Conservation (phyloP, 2,888 invertebrate species). For the Caenorhabditis sp. region DNA sequence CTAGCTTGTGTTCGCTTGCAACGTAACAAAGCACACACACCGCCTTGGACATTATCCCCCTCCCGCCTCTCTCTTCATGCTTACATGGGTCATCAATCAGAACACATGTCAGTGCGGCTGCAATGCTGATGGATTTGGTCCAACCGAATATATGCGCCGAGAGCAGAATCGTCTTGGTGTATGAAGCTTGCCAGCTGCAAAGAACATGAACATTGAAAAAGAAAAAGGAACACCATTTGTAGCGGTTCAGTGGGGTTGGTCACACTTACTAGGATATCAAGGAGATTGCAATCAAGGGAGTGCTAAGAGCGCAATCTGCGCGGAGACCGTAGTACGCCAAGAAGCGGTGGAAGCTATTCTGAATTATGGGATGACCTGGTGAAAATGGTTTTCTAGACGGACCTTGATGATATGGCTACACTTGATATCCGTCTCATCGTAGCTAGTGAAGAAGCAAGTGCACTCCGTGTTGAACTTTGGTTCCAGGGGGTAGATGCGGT, state of each 20-base stretch:
- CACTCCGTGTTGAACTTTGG: constrained; percentile 12
- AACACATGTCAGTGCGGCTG: constrained; percentile 25
- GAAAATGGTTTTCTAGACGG: too few relatives aligned
- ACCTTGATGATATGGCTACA: neutral
- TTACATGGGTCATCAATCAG: constrained; percentile 47
- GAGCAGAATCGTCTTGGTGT: neutral
- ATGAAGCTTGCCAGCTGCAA: constrained; percentile 30
- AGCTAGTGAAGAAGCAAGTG: constrained; percentile 23
- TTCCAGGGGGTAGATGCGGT: constrained; percentile 12
- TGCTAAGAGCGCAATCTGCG: constrained; percentile 25
- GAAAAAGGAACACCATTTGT: too few relatives aligned
- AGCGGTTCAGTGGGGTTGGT: too few relatives aligned
- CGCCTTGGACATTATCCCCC: neutral
- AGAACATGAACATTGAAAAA: neutral
- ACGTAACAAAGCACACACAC: neutral
- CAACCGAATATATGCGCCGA: constrained; percentile 17
- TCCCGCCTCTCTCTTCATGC: constrained; percentile 1
- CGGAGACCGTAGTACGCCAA: constrained; percentile 42
- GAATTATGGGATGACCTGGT: neutral
- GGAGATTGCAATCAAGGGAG: constrained; percentile 32
- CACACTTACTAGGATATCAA: constrained; percentile 34
- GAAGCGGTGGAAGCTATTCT: constrained; percentile 2
- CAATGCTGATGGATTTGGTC: constrained; percentile 25
- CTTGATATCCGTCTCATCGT: too few relatives aligned
- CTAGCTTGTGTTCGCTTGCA: too few relatives aligned